Conservation (phyloP, 2,888 invertebrate species). For the Parnassius mnemosyne region DNA sequence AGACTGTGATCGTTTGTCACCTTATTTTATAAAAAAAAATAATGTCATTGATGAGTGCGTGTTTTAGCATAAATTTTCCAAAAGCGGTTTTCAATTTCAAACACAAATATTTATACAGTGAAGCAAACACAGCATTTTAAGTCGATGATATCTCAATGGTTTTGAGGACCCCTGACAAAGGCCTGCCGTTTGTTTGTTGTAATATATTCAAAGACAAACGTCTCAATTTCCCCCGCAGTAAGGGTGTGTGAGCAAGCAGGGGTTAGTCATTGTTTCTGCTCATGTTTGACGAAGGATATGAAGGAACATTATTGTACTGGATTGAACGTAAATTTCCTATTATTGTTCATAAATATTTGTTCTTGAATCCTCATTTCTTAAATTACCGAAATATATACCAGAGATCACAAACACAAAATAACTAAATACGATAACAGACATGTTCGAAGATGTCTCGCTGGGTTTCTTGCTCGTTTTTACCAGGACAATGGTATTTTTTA, state of each 20-base stretch:
- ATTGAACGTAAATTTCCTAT: constrained; percentile 1
- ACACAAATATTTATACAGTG: constrained; percentile 12
- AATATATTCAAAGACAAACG: constrained; percentile 56
- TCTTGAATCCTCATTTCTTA: neutral
- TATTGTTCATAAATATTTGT: constrained; percentile 6
- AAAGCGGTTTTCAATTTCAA: neutral
- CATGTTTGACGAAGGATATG: constrained; percentile 16
- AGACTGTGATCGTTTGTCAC: no score
- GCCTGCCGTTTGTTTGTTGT: constrained; percentile 39
- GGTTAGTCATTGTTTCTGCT: constrained; percentile 16
- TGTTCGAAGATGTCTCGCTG: no score
- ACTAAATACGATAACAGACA: no score
- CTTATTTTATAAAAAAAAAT: no score
- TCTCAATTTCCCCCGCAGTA: constrained; percentile 48
- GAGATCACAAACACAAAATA: no score
- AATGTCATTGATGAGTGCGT: no score
- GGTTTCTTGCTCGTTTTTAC: no score
- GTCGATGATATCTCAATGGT: constrained; percentile 23
- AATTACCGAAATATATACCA: no score
- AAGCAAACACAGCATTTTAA: constrained; percentile 16
- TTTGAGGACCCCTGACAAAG: constrained; percentile 15
- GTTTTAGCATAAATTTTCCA: no score
- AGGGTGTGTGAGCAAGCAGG: constrained; percentile 35
- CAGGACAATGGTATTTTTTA: no score
- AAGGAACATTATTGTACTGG: constrained; percentile 3